Base-by-base conservation (phyloP, 2,797 vertebrate species). In the Characodon lateralis region DNA sequence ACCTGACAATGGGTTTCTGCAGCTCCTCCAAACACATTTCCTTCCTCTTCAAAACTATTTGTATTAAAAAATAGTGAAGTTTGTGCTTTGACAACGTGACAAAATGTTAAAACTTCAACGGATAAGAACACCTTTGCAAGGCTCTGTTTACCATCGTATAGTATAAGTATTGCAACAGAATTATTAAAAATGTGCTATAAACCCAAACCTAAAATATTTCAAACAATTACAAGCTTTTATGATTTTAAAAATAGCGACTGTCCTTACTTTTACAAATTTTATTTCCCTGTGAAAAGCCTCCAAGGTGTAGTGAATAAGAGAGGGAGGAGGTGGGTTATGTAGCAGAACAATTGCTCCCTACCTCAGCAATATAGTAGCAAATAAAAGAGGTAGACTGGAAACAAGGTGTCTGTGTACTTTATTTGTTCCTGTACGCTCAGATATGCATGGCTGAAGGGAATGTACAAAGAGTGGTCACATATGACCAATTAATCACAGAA, bases 401-500 rank as follows among this genome's bases (percentile, higher is more conserved):
- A 86, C 20, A 81, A 74, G 75, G 72, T 72, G 76, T 78, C 14
- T 20, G 55, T 84, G 56, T 77, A 77, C 80, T 69, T 83, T 92
- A 81, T 91, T 90, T 93, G 83, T 88, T 87, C 83, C 80, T 80
- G 88, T 91, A n/a, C 43, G 69, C 78, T 68, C 70, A 77, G 83
- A 89, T 84, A 88, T 88, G 84, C 84, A 80, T 78, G 82, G 80
- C 78, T 61, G 66, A 53, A 77, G 58, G 73, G 74, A 83, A 71
- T 77, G 72, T 85, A 75, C 81, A 85, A 68, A 70, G 77, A 83
- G 84, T 78, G 79, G 83, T 86, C 88, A 89, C 81, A 81, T 87
- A 78, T 91, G 85, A 85, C 83, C 86, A 87, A 89, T 89, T 90
- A 89, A 81, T 87, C 80, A 85, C 84, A 85, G 81, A 77, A 86